Conservation (phyloP, 2,113 vertebrate species). For the Reinhardtius hippoglossoides region DNA sequence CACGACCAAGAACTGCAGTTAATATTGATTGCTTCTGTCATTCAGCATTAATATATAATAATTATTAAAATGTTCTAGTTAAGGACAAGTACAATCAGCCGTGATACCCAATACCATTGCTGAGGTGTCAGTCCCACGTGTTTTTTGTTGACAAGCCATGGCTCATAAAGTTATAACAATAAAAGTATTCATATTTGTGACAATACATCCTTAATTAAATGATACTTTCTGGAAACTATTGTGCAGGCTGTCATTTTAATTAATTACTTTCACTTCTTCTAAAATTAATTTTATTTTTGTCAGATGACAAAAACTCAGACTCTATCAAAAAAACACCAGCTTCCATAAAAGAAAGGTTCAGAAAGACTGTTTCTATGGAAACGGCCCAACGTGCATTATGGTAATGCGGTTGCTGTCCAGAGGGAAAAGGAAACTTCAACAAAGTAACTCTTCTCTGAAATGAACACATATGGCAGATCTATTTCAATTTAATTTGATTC, state of each 20-base stretch:
- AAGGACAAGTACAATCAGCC: too few species aligned
- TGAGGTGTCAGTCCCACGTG: too few species aligned
- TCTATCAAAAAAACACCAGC: neutral
- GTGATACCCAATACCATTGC: too few species aligned
- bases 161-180: too few species aligned
- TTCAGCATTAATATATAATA: too few species aligned
- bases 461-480: constrained; percentile 37
- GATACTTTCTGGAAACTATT: neutral
- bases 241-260: neutral
- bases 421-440: constrained; percentile 30
- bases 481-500: constrained; percentile 41
- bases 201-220: too few species aligned
- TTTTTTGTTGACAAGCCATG: too few species aligned
- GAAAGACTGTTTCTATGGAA: constrained; percentile 53
- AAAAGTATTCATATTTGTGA: too few species aligned
- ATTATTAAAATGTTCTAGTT: too few species aligned
- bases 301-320: too few species aligned
- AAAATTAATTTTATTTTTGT: constrained; percentile 4
- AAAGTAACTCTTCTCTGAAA: constrained; percentile 20
- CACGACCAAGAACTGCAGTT: too few species aligned
- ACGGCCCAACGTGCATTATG: constrained; percentile 44
- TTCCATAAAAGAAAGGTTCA: constrained; percentile 23
- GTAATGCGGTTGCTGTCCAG: constrained; percentile 36
- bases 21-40: too few species aligned
- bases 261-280: constrained; percentile 5